Conservation (phyloP, 2,888 invertebrate genomes). For the Drosophila falleni region DNA sequence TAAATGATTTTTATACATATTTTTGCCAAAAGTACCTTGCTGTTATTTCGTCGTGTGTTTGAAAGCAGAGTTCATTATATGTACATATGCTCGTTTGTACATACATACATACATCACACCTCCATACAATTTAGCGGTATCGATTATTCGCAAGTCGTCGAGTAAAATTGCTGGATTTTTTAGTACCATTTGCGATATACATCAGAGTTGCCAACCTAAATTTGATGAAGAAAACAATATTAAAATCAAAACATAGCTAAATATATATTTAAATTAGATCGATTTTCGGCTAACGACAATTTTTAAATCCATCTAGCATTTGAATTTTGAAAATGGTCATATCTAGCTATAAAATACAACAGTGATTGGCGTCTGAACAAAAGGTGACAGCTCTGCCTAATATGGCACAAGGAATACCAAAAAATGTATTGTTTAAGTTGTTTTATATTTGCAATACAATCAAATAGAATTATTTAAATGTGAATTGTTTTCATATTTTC, state of each 20-base stretch:
- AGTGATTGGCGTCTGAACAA: not conserved
- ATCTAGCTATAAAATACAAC: too few species aligned
- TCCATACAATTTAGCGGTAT: slow-evolving; percentile 11
- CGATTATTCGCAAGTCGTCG: slow-evolving; percentile 29
- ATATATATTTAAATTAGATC: too few species aligned
- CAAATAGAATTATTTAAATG: slow-evolving; percentile 2
- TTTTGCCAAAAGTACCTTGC: not conserved
- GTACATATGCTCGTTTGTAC: not conserved
- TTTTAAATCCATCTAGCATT: too few species aligned
- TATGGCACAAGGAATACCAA: not conserved
- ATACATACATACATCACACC: not conserved
- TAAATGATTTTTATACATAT: not conserved
- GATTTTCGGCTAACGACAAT: too few species aligned
- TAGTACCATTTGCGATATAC: not conserved
- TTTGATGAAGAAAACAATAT: too few species aligned
- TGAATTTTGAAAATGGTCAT: too few species aligned
- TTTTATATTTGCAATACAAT: not conserved
- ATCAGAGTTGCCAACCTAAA: not conserved
- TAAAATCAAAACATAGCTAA: too few species aligned
- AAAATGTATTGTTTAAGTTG: not conserved
- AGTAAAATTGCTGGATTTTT: not conserved
- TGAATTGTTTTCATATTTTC: slow-evolving; percentile 12
- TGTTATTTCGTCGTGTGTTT: not conserved
- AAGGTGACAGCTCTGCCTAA: not conserved
- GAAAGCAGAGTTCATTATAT: not conserved